Evolutionary conservation across 2,888 invertebrate species (phyloP).

Genomic region (Stegophylla sp.): DNA sequence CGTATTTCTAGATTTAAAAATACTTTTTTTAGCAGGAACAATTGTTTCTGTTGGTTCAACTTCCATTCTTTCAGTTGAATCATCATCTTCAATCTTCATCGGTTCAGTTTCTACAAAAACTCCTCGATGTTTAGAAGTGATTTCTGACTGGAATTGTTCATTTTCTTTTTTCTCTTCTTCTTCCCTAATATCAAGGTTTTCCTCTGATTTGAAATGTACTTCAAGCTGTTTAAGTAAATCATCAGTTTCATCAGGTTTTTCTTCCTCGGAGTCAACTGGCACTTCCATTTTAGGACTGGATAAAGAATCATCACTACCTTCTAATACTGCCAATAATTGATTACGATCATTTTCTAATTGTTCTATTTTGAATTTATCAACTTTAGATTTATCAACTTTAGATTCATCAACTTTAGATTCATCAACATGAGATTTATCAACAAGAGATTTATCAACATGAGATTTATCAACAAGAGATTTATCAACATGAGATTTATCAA

Average conservation of each 20-base stretch:
- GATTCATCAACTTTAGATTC: too few species aligned
- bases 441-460: too few species aligned
- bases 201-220: constrained; percentile 39
- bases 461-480: too few species aligned
- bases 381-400: too few species aligned
- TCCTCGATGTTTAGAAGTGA: constrained; percentile 26
- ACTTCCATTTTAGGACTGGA: constrained; percentile 39
- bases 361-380: constrained; percentile 47
- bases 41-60: constrained; percentile 43
- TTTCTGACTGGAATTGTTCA: constrained; percentile 1
- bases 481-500: too few species aligned
- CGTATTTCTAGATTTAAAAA: constrained; percentile 80
- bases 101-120: constrained; percentile 53
- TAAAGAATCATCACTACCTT: constrained; percentile 43
- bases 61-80: constrained; percentile 42
- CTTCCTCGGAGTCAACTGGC: constrained; percentile 26
- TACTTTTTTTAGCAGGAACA: constrained; percentile 74
- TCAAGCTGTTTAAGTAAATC: constrained; percentile 48
- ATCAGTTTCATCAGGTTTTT: constrained; percentile 53
- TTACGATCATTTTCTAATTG: constrained; percentile 52
- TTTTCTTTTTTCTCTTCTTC: constrained; percentile 7
- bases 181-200: background rate
- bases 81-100: constrained; percentile 28
- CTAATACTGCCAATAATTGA: constrained; percentile 51
- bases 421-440: too few species aligned